phyloP scores from a whole-genome alignment of 1,140 invertebrate genomes.

The Oryctes rhinoceros region DNA sequence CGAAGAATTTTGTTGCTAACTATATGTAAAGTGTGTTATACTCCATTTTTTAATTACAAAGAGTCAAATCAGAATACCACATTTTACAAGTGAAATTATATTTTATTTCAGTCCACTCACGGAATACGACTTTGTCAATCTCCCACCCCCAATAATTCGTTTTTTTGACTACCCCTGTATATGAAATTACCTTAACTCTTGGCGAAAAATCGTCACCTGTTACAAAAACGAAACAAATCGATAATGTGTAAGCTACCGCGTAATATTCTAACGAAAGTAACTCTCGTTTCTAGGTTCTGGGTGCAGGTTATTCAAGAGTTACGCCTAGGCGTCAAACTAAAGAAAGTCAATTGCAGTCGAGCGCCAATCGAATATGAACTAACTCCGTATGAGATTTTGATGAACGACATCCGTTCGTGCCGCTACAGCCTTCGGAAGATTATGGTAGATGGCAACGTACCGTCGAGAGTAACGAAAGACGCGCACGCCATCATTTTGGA shows the following conservation, averaged over 20 bases:
- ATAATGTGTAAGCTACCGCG: background rate
- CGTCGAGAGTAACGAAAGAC: constrained; percentile 88
- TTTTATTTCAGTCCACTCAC: no score
- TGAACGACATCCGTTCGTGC: constrained; percentile 93
- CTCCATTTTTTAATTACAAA: no score
- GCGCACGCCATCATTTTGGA: constrained; percentile 94
- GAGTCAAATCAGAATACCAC: no score
- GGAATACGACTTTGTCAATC: no score
- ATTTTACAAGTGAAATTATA: no score
- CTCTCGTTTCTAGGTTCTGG: constrained; percentile 77
- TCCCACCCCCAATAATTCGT: no score
- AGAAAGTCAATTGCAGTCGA: constrained; percentile 82
- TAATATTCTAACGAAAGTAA: background rate
- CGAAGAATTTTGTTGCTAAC: no score
- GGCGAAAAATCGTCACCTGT: no score
- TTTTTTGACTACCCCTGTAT: no score
- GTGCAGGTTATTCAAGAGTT: constrained; percentile 72
- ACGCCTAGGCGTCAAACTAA: constrained; percentile 86
- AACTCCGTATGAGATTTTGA: constrained; percentile 97
- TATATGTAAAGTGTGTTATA: no score
- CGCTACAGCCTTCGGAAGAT: constrained; percentile 85
- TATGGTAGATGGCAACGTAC: constrained; percentile 84
- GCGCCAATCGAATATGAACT: constrained; percentile 88
- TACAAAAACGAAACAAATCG: no score
- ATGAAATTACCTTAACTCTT: no score